Conservation (phyloP, 2,113 vertebrate species). For the Hiodon tergisus region DNA sequence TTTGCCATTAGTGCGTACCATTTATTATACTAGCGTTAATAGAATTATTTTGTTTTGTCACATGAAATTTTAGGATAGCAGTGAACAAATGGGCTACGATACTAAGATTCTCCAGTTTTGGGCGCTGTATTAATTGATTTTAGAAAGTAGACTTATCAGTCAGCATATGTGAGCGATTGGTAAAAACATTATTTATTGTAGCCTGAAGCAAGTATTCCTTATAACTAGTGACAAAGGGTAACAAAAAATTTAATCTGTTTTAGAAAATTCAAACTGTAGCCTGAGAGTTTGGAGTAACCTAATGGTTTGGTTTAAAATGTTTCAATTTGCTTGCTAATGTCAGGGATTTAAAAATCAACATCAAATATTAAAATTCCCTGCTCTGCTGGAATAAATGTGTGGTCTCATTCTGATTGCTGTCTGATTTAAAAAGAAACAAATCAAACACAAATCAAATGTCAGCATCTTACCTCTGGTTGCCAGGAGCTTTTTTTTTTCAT, state of each 20-base stretch:
- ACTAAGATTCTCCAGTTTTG: too few relatives aligned
- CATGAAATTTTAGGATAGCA: too few relatives aligned
- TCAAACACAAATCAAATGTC: conserved; percentile 31
- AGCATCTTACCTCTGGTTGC: conserved; percentile 60
- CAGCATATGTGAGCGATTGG: neutral
- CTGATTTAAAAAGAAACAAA: conserved; percentile 14
- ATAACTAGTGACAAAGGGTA: too few relatives aligned
- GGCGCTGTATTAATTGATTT: too few relatives aligned
- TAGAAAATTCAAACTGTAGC: conserved; percentile 8
- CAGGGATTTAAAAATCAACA: conserved; percentile 1
- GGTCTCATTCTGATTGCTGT: neutral
- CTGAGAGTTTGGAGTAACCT: conserved; percentile 10
- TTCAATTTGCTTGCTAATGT: conserved; percentile 13
- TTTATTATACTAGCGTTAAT: too few relatives aligned
- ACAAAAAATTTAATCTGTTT: too few relatives aligned
- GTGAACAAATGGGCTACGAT: too few relatives aligned
- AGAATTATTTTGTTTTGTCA: too few relatives aligned
- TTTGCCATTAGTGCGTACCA: too few relatives aligned
- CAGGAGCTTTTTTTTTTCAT: conserved; percentile 67
- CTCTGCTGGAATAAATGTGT: neutral
- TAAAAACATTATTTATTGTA: neutral
- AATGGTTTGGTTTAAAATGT: conserved; percentile 7
- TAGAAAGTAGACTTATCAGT: too few relatives aligned
- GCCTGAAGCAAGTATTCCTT: too few relatives aligned
- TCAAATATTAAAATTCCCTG: neutral